Evolutionary conservation across 2,113 vertebrate genomes (phyloP), one percentile per base, ranked within the genome.

Genomic region (Telmatochromis sp.): DNA sequence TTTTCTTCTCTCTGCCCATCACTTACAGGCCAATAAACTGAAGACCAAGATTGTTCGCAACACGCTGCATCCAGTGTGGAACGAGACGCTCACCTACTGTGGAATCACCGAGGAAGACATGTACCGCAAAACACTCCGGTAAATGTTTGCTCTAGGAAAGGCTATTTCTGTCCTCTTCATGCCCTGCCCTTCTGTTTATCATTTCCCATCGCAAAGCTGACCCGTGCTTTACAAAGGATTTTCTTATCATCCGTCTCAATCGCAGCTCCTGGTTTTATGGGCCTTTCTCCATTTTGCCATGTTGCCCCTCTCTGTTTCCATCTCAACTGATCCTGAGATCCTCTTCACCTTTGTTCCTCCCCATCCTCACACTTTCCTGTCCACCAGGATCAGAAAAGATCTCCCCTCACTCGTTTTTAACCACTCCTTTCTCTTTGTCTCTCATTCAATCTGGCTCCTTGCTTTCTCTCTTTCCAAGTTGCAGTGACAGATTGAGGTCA

Each of bases 61-160:
- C 94, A 98, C 97, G 0, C 93, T 98, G 90, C 97, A 98, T 87
- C 98, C 97, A 0, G 96, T 97, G 81, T 98, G 98, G 97, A 98
- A 98, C 0, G 98, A 98, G 93, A 97, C 96, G 2, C 96, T 98
- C 84, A 97, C 95, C 1, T 98, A 98, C 90, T 97, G 94, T 3
- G 98, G 97, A 2, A 98, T 98, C 95, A 98, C 97, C 0, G 96
- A 97, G 23, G 97, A 98, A 3, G 98, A 98, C 91, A 98, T 98
- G 95, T 96, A 95, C 82, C 96, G 97, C 89, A 98, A 98, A 95
- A 97, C 97, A 68, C 97, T 98, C 87, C 96, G 98, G 97, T 98
- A 94, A 86, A 84, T 84, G 58, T 85, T 87, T 80, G n/a, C 65
- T 55, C 3, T 13, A n/a, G n/a, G 58, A 15, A 10, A 60, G 21